A percentile compares a stretch with the other conserved stretches of the same genome.
Evolutionary conservation across 2,797 vertebrate genomes (phyloP).

Genomic region (Hapalemur alaotrensis): DNA sequence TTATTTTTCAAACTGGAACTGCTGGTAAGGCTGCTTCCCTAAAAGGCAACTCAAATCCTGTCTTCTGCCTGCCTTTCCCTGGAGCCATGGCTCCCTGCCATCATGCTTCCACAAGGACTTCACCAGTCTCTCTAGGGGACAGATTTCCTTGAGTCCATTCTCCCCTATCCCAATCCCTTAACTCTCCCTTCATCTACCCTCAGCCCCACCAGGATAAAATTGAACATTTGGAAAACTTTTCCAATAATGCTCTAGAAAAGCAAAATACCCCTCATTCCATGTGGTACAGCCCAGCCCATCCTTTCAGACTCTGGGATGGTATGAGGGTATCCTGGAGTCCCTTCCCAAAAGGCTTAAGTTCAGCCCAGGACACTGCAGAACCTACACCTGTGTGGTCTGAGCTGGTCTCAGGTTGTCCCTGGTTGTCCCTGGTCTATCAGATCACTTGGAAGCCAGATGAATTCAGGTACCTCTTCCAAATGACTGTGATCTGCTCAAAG

Average conservation of each 20-base stretch:
- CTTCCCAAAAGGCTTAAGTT: not conserved
- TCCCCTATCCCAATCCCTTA: not conserved
- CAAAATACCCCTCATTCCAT: not conserved
- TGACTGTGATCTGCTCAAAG: not conserved
- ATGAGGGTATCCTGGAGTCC: not conserved
- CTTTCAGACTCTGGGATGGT: not conserved
- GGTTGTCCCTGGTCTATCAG: not conserved
- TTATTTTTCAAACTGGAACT: conserved; percentile 65
- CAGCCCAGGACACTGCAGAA: not conserved
- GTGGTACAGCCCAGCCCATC: not conserved
- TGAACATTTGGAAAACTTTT: not conserved
- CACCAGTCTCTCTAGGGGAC: not conserved
- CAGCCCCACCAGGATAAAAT: not conserved
- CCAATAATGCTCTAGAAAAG: not conserved
- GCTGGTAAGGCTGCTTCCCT: conserved; percentile 67
- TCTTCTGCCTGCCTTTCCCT: conserved; percentile 39
- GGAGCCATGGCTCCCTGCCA: conserved; percentile 58
- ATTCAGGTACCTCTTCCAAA: not conserved
- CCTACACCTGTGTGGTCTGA: not conserved
- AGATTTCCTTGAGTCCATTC: not conserved
- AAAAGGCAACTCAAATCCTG: conserved; percentile 60
- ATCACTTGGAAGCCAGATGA: not conserved
- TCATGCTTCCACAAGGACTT: not conserved
- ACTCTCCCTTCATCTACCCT: not conserved
- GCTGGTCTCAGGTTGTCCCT: not conserved